These are phyloP conservation scores for Indicator indicator DNA, from an alignment of 2,113 vertebrate species.

Conservation along the genomic window DNA sequence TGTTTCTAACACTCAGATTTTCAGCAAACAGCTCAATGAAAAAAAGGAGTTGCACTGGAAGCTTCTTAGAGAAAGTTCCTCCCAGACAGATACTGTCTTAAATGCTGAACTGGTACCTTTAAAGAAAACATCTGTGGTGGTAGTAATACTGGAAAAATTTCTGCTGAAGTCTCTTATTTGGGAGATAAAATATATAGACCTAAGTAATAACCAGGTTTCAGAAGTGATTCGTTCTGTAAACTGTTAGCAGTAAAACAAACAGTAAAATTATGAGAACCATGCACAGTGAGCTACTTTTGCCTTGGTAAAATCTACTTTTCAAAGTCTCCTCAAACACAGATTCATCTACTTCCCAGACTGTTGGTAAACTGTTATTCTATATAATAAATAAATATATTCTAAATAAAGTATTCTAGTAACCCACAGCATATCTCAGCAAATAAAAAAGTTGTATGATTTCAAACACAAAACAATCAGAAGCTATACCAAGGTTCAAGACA, in stretches of 20 bases:
- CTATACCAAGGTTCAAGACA: neutral
- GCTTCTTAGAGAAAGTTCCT: neutral
- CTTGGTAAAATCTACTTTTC: neutral
- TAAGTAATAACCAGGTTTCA: neutral
- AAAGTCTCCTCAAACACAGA: neutral
- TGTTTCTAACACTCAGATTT: neutral
- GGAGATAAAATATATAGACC: neutral
- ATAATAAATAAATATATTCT: too few relatives aligned
- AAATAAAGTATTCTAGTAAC: neutral
- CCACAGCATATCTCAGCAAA: neutral
- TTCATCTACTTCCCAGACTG: neutral
- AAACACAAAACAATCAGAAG: neutral
- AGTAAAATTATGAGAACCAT: neutral
- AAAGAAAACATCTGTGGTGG: neutral
- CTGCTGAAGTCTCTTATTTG: neutral
- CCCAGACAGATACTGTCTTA: neutral
- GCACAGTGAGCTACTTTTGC: neutral
- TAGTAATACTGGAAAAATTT: neutral
- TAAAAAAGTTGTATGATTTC: neutral
- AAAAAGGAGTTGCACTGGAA: neutral
- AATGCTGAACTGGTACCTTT: neutral
- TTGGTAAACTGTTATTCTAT: neutral
- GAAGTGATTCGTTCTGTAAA: neutral
- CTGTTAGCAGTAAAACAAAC: neutral
- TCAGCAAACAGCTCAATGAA: neutral